A percentile compares a stretch with the other conserved stretches of the same genome.
phyloP scores from a whole-genome alignment of 2,797 vertebrate genomes.

The Macropodus opercularis region DNA sequence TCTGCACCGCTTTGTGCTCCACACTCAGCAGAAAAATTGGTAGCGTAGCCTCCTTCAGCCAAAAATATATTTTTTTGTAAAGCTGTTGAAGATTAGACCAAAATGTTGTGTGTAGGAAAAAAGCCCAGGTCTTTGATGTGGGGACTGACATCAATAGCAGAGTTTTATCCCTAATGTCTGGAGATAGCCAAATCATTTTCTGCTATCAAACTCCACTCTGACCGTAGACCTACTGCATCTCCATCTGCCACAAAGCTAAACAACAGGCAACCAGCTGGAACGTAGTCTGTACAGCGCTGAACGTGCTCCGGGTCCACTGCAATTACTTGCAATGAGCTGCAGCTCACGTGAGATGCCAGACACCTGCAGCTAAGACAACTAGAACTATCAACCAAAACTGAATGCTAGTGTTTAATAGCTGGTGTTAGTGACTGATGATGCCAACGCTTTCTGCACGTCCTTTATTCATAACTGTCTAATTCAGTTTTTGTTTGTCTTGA shows the following conservation, averaged over 20 bases:
- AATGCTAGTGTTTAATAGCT: too few species aligned
- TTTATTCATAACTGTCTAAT: conserved; percentile 16
- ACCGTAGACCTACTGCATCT: neutral
- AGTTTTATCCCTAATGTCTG: conserved; percentile 21
- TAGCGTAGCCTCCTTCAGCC: conserved; percentile 17
- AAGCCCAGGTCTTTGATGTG: conserved; percentile 32
- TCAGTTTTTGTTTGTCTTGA: conserved; percentile 34
- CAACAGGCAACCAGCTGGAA: too few species aligned
- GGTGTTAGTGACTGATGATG: too few species aligned
- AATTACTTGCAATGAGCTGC: too few species aligned
- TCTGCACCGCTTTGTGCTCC: conserved; percentile 19
- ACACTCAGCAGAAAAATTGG: conserved; percentile 24
- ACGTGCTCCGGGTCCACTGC: too few species aligned
- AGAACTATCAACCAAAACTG: too few species aligned
- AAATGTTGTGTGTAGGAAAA: conserved; percentile 29
- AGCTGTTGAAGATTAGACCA: conserved; percentile 26
- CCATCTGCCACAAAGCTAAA: too few species aligned
- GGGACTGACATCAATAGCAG: conserved; percentile 34
- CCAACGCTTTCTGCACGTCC: too few species aligned
- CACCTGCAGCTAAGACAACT: too few species aligned
- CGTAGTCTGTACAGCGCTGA: too few species aligned
- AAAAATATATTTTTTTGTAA: conserved; percentile 28
- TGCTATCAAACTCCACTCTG: neutral
- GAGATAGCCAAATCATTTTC: conserved; percentile 21
- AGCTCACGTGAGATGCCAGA: too few species aligned